Evolutionary conservation across 1,140 invertebrate genomes (phyloP).

Genomic region (Brachionus koreanus): DNA sequence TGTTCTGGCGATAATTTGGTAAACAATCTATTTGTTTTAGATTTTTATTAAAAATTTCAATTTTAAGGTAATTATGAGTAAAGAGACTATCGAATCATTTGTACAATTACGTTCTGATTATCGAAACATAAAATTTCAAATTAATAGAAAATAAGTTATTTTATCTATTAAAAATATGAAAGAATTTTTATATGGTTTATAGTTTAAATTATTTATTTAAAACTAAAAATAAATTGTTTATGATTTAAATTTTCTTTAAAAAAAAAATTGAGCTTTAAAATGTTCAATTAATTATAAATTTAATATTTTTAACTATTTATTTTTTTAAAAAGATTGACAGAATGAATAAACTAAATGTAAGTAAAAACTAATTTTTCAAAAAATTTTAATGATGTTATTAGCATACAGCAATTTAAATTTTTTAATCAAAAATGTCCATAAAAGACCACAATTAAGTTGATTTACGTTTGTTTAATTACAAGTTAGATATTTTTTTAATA

Average conservation of each 20-base stretch:
- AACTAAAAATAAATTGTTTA: background rate
- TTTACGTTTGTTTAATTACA: too few relatives aligned
- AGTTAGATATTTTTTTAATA: too few relatives aligned
- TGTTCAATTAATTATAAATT: background rate
- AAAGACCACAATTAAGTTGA: too few relatives aligned
- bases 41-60: conserved; percentile 45
- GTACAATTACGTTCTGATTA: conserved; percentile 87
- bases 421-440: too few relatives aligned
- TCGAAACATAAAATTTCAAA: conserved; percentile 42
- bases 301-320: background rate
- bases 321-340: background rate
- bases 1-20: conserved; percentile 88
- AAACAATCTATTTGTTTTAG: conserved; percentile 44
- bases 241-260: background rate
- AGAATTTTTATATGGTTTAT: background rate
- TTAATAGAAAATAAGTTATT: background rate
- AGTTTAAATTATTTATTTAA: background rate
- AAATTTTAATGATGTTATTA: too few relatives aligned
- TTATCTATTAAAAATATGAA: background rate
- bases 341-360: background rate
- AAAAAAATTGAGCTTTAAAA: conserved; percentile 12
- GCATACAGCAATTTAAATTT: too few relatives aligned
- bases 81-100: conserved; percentile 79
- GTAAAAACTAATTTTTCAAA: background rate
- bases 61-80: conserved; percentile 77